These are phyloP conservation scores for Leptinotarsa defecta DNA, from an alignment of 1,140 invertebrate genomes.

Conservation along the genomic window DNA sequence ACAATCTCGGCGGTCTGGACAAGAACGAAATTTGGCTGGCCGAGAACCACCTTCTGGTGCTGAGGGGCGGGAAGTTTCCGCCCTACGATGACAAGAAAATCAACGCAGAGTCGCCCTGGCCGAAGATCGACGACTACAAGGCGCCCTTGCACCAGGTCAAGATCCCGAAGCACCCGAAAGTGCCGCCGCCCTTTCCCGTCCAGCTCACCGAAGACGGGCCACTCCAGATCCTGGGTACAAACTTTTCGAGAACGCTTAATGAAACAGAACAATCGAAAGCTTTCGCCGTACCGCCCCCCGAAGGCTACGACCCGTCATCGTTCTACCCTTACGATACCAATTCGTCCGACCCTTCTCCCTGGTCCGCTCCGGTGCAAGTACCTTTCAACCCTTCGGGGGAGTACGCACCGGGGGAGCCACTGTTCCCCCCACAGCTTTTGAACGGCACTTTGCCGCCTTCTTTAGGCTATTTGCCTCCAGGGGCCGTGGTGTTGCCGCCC, in stretches of 20 bases:
- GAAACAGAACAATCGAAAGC: slow-evolving; percentile 59
- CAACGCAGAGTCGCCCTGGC: slow-evolving; percentile 62
- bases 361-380: slow-evolving; percentile 64
- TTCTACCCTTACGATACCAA: slow-evolving; percentile 57
- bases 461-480: slow-evolving; percentile 64
- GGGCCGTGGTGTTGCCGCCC: slow-evolving; percentile 71
- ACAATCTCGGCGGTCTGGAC: slow-evolving; percentile 79
- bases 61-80: slow-evolving; percentile 76
- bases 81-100: slow-evolving; percentile 55
- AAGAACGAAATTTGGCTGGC: slow-evolving; percentile 87
- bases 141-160: slow-evolving; percentile 77
- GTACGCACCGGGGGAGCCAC: slow-evolving; percentile 54
- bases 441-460: slow-evolving; percentile 56
- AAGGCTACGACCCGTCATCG: slow-evolving; percentile 39
- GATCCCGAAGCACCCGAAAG: slow-evolving; percentile 65
- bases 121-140: slow-evolving; percentile 80
- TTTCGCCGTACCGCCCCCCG: slow-evolving; percentile 60
- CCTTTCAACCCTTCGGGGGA: slow-evolving; percentile 63
- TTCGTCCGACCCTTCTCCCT: slow-evolving; percentile 66
- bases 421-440: slow-evolving; percentile 60
- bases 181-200: slow-evolving; percentile 88
- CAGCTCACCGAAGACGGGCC: slow-evolving; percentile 80
- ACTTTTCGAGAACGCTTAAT: slow-evolving; percentile 68
- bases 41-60: slow-evolving; percentile 83
- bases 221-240: slow-evolving; percentile 71